Base-by-base conservation (phyloP, 2,797 vertebrate genomes). In the Echiichthys vipera region DNA sequence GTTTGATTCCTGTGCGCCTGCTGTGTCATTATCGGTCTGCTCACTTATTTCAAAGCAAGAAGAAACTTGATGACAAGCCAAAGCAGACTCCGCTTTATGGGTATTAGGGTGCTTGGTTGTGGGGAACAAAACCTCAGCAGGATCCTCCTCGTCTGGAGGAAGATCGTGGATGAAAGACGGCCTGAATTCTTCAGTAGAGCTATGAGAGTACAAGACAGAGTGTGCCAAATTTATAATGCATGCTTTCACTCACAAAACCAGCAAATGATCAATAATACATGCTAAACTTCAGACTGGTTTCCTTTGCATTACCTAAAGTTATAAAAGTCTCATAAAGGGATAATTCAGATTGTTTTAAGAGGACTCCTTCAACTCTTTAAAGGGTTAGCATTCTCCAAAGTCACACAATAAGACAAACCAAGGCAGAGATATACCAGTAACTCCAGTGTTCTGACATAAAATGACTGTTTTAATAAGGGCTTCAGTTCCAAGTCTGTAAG, bases 181-280 rank as follows among this genome's bases (percentile, higher is more conserved):
- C 49, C 76, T 51, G 14, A 47, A 77, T 78, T 82, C 77, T 49
- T 83, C 73, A 54, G 50, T n/a, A 45, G 68, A 70, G 30, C 90
- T 91, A 29, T 27, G 12, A 74, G n/a, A 59, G 36, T 66, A 68
- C 55, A 45, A 74, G 27, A 65, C 64, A 65, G 20, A 51, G 25
- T 7, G 36, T 29, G 30, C 2, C 55, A 0, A 24, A 49, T 56
- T 25, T 4, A 17, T 74, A 72, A 68, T 7, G 0, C 7, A 42
- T 20, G 7, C 7, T 34, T 57, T 57, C 17, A 24, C 27, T 67
- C 30, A 37, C 5, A 40, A 66, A 55, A n/a, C 2, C 4, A 24
- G 17, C 50, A 34, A 30, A 20, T 37, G 5, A 55, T 8, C 2
- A 69, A 34, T 15, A 77, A 56, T 27, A 58, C n/a, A 57, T 11